Percentiles rank a stretch among this genome's conserved stretches.
Conservation (phyloP, 2,797 vertebrate genomes). For the Crax fasciolata region DNA sequence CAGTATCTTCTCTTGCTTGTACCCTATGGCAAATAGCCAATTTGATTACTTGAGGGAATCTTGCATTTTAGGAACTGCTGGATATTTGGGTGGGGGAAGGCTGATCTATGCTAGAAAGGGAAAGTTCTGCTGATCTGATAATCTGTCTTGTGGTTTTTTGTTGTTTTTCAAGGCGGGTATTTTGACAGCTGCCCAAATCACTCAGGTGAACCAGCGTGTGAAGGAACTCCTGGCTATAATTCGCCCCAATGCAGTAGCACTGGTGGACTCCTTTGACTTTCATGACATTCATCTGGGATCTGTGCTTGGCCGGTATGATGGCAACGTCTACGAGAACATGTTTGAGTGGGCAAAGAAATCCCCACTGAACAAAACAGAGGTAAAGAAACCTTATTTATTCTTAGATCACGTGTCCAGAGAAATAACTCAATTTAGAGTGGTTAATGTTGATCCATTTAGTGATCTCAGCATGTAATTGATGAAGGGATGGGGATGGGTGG, state of each 20-base stretch:
- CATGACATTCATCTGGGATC: constrained; percentile 90
- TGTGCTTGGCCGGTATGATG: constrained; percentile 93
- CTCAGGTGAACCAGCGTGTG: constrained; percentile 86
- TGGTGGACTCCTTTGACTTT: constrained; percentile 95
- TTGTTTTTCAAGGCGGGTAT: constrained; percentile 86
- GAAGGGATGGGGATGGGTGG: not conserved
- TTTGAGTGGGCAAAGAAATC: constrained; percentile 96
- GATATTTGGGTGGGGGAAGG: not conserved
- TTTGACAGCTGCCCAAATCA: constrained; percentile 87
- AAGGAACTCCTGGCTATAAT: constrained; percentile 91
- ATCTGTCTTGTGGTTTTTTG: not conserved
- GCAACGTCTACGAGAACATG: constrained; percentile 96
- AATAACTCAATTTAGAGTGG: not conserved
- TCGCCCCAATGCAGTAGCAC: constrained; percentile 90
- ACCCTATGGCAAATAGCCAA: not conserved
- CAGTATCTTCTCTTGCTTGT: not conserved
- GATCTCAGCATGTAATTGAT: not conserved
- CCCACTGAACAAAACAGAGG: constrained; percentile 93
- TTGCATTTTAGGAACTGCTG: not conserved
- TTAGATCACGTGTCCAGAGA: not conserved
- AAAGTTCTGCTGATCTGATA: not conserved
- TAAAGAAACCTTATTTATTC: constrained; percentile 63
- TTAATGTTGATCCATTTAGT: not conserved
- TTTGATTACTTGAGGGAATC: not conserved
- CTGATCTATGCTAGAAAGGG: not conserved